Base-by-base conservation (phyloP, 2,888 invertebrate species). In the Patella caerulea region DNA sequence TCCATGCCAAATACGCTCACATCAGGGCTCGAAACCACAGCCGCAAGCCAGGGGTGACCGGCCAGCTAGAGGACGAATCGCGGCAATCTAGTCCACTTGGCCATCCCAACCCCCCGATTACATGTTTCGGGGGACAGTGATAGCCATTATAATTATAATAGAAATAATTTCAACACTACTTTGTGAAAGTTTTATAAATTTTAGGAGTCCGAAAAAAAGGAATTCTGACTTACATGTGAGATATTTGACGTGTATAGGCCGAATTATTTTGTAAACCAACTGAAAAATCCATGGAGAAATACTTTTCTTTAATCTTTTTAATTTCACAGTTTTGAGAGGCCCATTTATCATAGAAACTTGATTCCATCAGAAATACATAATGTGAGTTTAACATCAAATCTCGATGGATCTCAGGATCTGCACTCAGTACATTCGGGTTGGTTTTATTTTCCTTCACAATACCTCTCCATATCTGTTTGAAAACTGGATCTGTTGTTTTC, bases 261-360 rank as follows among this genome's bases (percentile, higher is more conserved):
- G 65, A 65, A 65, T 65, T 65, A 65, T 65, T 65, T 14, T 65
- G 65, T 19, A 65, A 65, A 65, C 65, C 65, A 19, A 65, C 12
- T 3, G 65, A n/a, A 65, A 65, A 65, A 19, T 65, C 65, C 9
- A 65, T 65, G 7, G 65, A 19, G 65, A 65, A 65, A 65, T 65
- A 65, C 12, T 11, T 65, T 19, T 65, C 65, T 65, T 65, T 65
- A 3, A 65, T n/a, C 7, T 12, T 19, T 15, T 65, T 65, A 19
- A 65, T 65, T 65, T 65, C 19, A 65, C 65, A 65, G 12, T 65
- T 24, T 65, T 19, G n/a, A n/a, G 7, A 15, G 2, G 65, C n/a
- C 3, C n/a, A 65, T 0, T 65, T 14, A 9, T 65, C 65, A 12
- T 65, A 65, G 19, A 65, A 19, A 7, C 19, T 19, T 14, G n/a